A percentile compares a stretch with the other conserved stretches of the same genome.
Evolutionary conservation across 1,140 invertebrate genomes (phyloP).

Genomic region (Araneus ventricosus): DNA sequence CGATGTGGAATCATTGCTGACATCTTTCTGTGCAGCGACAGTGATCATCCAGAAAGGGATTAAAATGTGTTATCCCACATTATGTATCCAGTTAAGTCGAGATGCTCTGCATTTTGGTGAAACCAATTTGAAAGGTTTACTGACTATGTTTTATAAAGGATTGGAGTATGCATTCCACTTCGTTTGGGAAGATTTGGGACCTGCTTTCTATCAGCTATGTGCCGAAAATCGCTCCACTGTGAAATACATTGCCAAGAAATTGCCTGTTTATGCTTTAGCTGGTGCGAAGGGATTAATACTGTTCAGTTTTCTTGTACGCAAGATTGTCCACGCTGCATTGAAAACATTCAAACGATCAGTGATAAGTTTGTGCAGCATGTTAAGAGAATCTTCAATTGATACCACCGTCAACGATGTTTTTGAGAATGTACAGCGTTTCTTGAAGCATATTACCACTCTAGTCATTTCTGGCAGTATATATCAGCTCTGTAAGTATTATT

Average conservation of each 20-base stretch:
- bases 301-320: background rate
- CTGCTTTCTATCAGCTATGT: background rate
- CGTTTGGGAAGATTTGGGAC: conserved; percentile 43
- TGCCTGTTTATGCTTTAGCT: conserved; percentile 42
- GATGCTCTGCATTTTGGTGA: conserved; percentile 24
- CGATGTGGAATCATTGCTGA: conserved; percentile 54
- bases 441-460: background rate
- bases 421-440: background rate
- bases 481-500: background rate
- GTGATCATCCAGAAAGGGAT: conserved; percentile 55
- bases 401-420: background rate
- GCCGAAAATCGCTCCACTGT: background rate
- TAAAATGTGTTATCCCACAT: conserved; percentile 33
- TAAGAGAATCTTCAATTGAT: background rate
- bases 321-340: background rate
- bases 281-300: conserved; percentile 6
- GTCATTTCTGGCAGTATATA: background rate
- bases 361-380: background rate
- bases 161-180: background rate
- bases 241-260: conserved; percentile 13
- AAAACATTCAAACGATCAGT: conserved; percentile 23
- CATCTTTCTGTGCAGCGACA: background rate
- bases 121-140: background rate
- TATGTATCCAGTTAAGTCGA: background rate
- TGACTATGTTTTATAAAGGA: conserved; percentile 12